Base-by-base conservation (phyloP, 2,113 vertebrate species). In the Oncorhynchus masou region DNA sequence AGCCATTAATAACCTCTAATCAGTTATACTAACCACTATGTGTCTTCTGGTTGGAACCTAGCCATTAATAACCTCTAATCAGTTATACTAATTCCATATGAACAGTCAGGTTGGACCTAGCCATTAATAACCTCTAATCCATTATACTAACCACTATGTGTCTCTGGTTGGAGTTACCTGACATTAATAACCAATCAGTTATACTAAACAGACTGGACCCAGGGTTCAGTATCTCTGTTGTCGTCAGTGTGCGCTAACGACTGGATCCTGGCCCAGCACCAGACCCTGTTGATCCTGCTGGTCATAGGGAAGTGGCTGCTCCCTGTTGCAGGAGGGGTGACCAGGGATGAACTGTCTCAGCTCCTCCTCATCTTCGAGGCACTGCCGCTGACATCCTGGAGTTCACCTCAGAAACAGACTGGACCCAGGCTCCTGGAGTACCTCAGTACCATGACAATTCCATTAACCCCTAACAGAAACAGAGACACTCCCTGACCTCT, bases 261-360 rank as follows among this genome's bases (percentile, higher is more conserved):
- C 4, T 99, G 98, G 98, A 99, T 95, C 13, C 84, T 99, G 49
- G 95, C 89, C 20, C 94, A 99, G 24, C 98, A 99, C 79, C 97
- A 99, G 87, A 94, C 94, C 2, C 87, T 97, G 48, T 92, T 99
- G 13, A 87, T 99, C 78, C 93, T 99, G 0, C 91, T 99, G 2
- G 97, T 99, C 22, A 71, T 99, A 71, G 98, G 98, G 62, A 96
- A 96, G 87, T 99, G 98, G 97, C 93, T 99, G 31, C 93, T 99
- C 25, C 97, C 98, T 0, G 90, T 94, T 8, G 96, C 95, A 34
- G 93, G 89, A 0, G 95, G 95, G 24, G 93, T 99, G 85, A 96
- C 95, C 0, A 92, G 95, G 31, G 96, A 97, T 24, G 93, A 99
- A 3, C 90, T 99, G 22, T 97, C 98, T 5, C 96, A 99, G 85